Evolutionary conservation across 1,140 invertebrate genomes (phyloP).

Genomic region (Stegodyphus mimosarum): DNA sequence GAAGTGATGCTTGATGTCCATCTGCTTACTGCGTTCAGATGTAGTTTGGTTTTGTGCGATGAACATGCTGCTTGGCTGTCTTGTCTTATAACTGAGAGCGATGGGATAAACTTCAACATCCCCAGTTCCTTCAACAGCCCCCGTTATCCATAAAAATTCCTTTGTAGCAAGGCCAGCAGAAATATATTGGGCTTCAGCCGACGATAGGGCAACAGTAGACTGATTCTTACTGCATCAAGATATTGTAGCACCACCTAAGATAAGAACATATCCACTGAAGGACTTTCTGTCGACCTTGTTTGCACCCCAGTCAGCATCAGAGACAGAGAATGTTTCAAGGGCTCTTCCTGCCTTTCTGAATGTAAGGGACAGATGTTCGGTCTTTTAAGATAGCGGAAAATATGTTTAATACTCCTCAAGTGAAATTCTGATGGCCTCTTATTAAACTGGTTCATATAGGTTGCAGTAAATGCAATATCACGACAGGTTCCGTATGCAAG

Average conservation of each 20-base stretch:
- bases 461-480: slow-evolving; percentile 69
- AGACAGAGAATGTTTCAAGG: neutral
- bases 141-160: slow-evolving; percentile 66
- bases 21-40: slow-evolving; percentile 67
- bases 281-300: slow-evolving; percentile 6
- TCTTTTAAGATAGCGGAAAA: too few species aligned
- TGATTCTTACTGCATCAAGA: slow-evolving; percentile 71
- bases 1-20: slow-evolving; percentile 66
- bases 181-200: too few species aligned
- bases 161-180: slow-evolving; percentile 69
- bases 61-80: slow-evolving; percentile 65
- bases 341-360: neutral
- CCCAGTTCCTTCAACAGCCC: slow-evolving; percentile 14
- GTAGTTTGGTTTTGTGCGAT: slow-evolving; percentile 67
- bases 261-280: neutral
- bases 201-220: slow-evolving; percentile 69
- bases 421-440: slow-evolving; percentile 60
- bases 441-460: slow-evolving; percentile 70
- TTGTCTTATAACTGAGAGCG: too few species aligned
- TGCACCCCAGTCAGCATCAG: slow-evolving; percentile 14
- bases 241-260: neutral
- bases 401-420: neutral
- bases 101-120: neutral
- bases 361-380: neutral
- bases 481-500: slow-evolving; percentile 68